A percentile compares a stretch with the other conserved stretches of the same genome.
Conservation (phyloP, 2,888 invertebrate species). For the Galerucella nymphaeae region DNA sequence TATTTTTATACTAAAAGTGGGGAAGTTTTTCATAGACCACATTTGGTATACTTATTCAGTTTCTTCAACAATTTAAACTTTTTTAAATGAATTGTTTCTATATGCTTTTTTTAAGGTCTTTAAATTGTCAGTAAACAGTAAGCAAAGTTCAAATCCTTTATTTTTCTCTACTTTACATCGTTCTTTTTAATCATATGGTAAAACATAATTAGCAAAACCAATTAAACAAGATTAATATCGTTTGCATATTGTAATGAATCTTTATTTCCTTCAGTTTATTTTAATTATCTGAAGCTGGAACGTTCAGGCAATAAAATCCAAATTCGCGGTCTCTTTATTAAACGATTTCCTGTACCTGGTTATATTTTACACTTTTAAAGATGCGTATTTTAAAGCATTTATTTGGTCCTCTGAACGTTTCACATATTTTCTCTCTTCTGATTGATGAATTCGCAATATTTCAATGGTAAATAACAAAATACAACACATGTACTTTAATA, state of each 20-base stretch:
- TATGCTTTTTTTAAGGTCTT: not conserved
- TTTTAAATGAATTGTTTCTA: no score
- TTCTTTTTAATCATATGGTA: constrained; percentile 23
- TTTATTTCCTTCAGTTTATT: not conserved
- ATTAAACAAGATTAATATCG: not conserved
- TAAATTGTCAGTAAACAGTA: no score
- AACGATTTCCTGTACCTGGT: not conserved
- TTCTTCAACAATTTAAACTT: not conserved
- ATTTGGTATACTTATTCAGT: constrained; percentile 24
- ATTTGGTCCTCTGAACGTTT: not conserved
- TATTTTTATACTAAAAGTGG: constrained; percentile 38
- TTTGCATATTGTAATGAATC: not conserved
- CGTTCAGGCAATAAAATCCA: not conserved
- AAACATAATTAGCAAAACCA: not conserved
- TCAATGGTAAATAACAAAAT: no score
- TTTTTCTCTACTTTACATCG: not conserved
- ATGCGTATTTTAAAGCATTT: not conserved
- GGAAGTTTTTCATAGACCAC: constrained; percentile 44
- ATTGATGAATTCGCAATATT: no score
- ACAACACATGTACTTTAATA: no score
- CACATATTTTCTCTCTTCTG: no score
- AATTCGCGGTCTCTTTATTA: constrained; percentile 4
- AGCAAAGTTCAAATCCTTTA: no score
- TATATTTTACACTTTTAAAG: not conserved
- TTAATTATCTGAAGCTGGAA: not conserved